phyloP scores from a whole-genome alignment of 2,888 invertebrate genomes.

The Diarsia dahlii region DNA sequence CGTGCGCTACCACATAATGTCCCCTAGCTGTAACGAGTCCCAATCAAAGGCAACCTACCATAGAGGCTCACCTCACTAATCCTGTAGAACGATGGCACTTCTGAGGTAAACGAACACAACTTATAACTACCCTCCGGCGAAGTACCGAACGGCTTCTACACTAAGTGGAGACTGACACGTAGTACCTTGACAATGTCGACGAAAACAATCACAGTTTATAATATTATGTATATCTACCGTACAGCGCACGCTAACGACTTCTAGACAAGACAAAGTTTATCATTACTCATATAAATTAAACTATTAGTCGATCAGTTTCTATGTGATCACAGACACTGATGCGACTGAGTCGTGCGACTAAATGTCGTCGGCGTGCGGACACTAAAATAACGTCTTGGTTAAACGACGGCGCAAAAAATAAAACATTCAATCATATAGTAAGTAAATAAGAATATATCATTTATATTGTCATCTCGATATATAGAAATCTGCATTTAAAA shows the following conservation, averaged over 20 bases:
- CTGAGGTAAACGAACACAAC: constrained; percentile 86
- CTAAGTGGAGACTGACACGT: constrained; percentile 71
- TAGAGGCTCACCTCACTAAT: constrained; percentile 58
- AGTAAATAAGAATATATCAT: constrained; percentile 87
- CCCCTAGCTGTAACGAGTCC: constrained; percentile 11
- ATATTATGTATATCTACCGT: constrained; percentile 65
- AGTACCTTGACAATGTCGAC: constrained; percentile 83
- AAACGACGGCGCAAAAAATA: constrained; percentile 76
- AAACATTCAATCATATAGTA: constrained; percentile 76
- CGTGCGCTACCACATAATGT: constrained; percentile 19
- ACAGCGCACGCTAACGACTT: constrained; percentile 42
- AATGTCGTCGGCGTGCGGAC: constrained; percentile 50
- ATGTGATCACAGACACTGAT: constrained; percentile 9
- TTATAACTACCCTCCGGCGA: constrained; percentile 77
- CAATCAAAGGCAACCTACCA: constrained; percentile 38
- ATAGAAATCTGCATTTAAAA: constrained; percentile 88
- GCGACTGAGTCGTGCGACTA: constrained; percentile 33
- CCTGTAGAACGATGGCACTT: constrained; percentile 82
- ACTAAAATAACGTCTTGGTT: constrained; percentile 63
- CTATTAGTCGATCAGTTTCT: constrained; percentile 4
- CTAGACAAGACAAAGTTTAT: constrained; percentile 5
- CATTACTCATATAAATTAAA: background rate
- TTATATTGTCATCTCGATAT: constrained; percentile 89
- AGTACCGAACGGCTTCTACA: constrained; percentile 64
- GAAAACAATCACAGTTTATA: constrained; percentile 82